Evolutionary conservation across 1,140 invertebrate species (phyloP).

Genomic region (Matsumurasca onukii): DNA sequence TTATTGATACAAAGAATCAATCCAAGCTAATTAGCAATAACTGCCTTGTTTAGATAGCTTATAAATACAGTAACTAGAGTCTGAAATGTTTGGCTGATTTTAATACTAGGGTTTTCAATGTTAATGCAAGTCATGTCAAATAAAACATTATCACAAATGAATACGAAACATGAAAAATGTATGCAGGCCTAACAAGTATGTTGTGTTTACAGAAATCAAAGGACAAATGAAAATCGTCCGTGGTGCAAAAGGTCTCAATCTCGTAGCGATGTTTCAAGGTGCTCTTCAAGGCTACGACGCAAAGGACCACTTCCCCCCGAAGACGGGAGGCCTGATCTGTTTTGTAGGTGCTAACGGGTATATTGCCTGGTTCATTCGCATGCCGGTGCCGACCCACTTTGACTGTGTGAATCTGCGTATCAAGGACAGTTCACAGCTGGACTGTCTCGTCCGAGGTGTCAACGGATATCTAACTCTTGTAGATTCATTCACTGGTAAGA

Average conservation of each 20-base stretch:
- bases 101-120: too few species aligned
- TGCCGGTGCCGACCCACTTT: conserved; percentile 62
- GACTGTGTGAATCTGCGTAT: conserved; percentile 70
- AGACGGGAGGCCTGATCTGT: conserved; percentile 52
- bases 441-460: conserved; percentile 70
- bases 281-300: conserved; percentile 49
- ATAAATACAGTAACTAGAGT: too few species aligned
- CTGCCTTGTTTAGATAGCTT: too few species aligned
- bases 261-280: conserved; percentile 68
- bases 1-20: too few species aligned
- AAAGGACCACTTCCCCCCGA: conserved; percentile 46
- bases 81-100: too few species aligned
- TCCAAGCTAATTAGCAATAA: too few species aligned
- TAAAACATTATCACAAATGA: too few species aligned
- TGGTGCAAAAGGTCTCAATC: conserved; percentile 59
- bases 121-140: too few species aligned
- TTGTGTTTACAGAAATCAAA: conserved; percentile 57
- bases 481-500: conserved; percentile 62
- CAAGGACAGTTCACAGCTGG: conserved; percentile 64
- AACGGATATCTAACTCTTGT: conserved; percentile 66
- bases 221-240: conserved; percentile 68
- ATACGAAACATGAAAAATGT: too few species aligned
- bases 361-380: conserved; percentile 63
- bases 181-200: too few species aligned
- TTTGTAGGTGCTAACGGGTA: conserved; percentile 62